Conservation (phyloP, 1,140 invertebrate species). For the Camponotus vicinus region DNA sequence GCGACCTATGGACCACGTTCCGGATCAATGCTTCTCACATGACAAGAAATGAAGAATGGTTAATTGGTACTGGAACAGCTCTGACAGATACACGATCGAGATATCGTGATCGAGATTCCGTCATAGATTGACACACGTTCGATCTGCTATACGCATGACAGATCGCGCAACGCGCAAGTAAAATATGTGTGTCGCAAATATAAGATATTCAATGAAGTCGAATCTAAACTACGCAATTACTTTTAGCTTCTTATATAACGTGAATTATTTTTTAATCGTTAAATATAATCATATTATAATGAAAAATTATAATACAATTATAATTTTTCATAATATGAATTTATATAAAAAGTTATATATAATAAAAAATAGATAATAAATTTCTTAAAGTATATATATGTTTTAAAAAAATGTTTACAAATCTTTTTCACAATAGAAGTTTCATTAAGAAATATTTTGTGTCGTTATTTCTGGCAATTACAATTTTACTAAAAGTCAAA, state of each 20-base stretch:
- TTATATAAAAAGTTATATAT: too few species aligned
- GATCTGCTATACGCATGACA: conserved; percentile 36
- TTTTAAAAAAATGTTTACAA: background rate
- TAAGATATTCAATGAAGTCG: background rate
- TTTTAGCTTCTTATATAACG: background rate
- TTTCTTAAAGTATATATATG: too few species aligned
- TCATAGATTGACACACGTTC: conserved; percentile 13
- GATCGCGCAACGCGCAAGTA: background rate
- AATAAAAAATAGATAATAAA: too few species aligned
- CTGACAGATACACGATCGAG: conserved; percentile 71
- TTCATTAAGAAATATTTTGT: background rate
- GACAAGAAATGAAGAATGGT: conserved; percentile 66
- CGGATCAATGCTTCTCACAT: conserved; percentile 65
- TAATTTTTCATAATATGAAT: too few species aligned
- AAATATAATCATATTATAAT: too few species aligned
- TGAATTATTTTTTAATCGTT: background rate
- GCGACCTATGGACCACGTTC: conserved; percentile 14
- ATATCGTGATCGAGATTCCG: conserved; percentile 46
- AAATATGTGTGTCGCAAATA: background rate
- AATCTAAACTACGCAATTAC: background rate
- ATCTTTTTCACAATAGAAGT: background rate
- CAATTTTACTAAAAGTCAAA: background rate
- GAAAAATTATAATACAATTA: too few species aligned
- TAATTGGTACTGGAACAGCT: conserved; percentile 67
- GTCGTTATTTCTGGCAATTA: background rate